Base-by-base conservation (phyloP, 2,797 vertebrate genomes). In the Fundulus diaphanus region DNA sequence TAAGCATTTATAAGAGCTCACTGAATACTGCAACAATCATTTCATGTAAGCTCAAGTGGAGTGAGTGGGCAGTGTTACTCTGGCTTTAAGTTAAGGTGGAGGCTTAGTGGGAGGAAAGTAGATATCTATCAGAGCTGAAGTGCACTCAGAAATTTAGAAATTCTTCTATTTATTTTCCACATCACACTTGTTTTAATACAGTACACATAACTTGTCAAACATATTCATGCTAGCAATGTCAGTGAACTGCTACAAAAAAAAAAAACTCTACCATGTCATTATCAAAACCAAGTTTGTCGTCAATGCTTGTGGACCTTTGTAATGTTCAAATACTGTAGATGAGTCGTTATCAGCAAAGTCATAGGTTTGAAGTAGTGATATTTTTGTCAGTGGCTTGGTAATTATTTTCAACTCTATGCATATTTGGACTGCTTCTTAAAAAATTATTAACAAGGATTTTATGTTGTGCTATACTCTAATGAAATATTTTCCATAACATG, bases 21-120 rank as follows among this genome's bases (percentile, higher is more conserved):
- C 33, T 24, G 35, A 78, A 52, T 35, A 63, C 13, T 31, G 29
- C 20, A 61, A 48, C 48, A 57, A 59, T 7, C 20, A 49, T 68
- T 85, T 74, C 46, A 68, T 70, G 44, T 33, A 42, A 80, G 54
- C 9, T 40, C 31, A n/a, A 72, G 48, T 79, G 61, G 68, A 78
- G 49, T 18, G 56, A 70, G 42, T 69, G 44, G 72, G 76, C 46
- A 40, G 6, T 44, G 37, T 27, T 29, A 1, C 5, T 33, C 66
- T 48, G 42, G n/a, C 52, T 52, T 5, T 59, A 46, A 57, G 74
- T 76, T 67, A 67, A 61, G 61, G 11, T 37, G 11, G 68, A 24
- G 15, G 46, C 59, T 44, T 65, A 5, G 65, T 73, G 51, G 77
- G 75, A 61, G 27, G 54, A 70, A 15, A 69, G 24, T 77, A 54